phyloP scores from a whole-genome alignment of 1,140 invertebrate species.

The Trichogramma pretiosum region DNA sequence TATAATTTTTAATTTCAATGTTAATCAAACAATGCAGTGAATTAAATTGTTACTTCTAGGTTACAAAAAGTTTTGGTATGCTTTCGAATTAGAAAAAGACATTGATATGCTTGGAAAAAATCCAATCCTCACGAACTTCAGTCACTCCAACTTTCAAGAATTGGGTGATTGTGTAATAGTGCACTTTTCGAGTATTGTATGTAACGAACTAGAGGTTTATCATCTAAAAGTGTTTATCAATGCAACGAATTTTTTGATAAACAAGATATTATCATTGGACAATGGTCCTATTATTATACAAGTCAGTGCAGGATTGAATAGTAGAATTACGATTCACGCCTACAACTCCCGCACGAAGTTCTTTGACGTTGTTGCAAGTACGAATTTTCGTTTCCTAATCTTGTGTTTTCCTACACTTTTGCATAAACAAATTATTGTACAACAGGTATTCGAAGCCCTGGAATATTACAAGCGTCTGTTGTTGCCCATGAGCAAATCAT shows the following conservation, averaged over 20 bases:
- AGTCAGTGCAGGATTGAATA: slow-evolving; percentile 12
- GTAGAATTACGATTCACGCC: slow-evolving; percentile 18
- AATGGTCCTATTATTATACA: slow-evolving; percentile 8
- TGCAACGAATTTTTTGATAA: slow-evolving; percentile 2
- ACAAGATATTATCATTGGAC: slow-evolving; percentile 14
- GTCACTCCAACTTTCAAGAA: background rate
- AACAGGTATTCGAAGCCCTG: slow-evolving; percentile 21
- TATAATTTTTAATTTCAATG: too few species aligned
- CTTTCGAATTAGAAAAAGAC: slow-evolving; percentile 20
- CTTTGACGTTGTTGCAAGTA: slow-evolving; percentile 18
- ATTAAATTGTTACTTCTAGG: slow-evolving; percentile 13
- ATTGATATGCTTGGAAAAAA: background rate
- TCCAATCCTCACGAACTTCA: background rate
- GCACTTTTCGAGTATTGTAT: slow-evolving; percentile 4
- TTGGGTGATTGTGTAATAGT: slow-evolving; percentile 1
- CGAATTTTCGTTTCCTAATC: slow-evolving; percentile 10
- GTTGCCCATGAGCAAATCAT: slow-evolving; percentile 14
- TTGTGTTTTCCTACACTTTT: too few species aligned
- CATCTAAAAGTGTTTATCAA: slow-evolving; percentile 5
- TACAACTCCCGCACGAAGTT: slow-evolving; percentile 2
- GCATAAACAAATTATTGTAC: too few species aligned
- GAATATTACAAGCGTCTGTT: slow-evolving; percentile 20
- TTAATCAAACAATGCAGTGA: background rate
- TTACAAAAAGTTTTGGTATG: slow-evolving; percentile 22
- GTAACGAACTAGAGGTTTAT: slow-evolving; percentile 7